A percentile compares a stretch with the other conserved stretches of the same genome.
These are phyloP conservation scores for Rhogogaster chlorosoma DNA, from an alignment of 2,888 invertebrate species.

Conservation along the genomic window DNA sequence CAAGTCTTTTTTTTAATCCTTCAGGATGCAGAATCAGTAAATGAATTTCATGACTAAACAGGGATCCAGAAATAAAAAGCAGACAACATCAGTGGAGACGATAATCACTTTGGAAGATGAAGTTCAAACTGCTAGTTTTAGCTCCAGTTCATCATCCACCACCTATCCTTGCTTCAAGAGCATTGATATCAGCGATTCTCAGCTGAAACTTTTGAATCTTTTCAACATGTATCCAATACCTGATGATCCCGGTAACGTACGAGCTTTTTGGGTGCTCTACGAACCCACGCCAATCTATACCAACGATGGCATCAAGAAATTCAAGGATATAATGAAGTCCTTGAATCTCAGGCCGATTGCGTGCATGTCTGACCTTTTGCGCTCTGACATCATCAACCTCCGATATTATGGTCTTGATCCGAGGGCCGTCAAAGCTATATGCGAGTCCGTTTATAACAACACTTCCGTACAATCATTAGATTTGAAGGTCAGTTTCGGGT, in stretches of 20 bases:
- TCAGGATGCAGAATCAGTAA: neutral
- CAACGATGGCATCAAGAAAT: slow-evolving; percentile 66
- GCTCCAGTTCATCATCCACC: slow-evolving; percentile 28
- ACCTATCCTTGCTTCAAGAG: slow-evolving; percentile 61
- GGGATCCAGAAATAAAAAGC: slow-evolving; percentile 5
- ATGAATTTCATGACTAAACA: neutral
- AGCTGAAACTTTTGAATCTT: slow-evolving; percentile 64
- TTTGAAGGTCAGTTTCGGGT: slow-evolving; percentile 63
- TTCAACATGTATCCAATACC: slow-evolving; percentile 62
- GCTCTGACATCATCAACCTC: slow-evolving; percentile 66
- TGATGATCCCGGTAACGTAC: slow-evolving; percentile 66
- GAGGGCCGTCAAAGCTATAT: slow-evolving; percentile 64
- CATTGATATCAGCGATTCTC: slow-evolving; percentile 67
- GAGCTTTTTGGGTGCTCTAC: slow-evolving; percentile 66
- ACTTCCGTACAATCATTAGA: slow-evolving; percentile 64
- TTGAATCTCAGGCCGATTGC: slow-evolving; percentile 62
- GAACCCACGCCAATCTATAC: slow-evolving; percentile 59
- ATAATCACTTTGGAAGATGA: slow-evolving; percentile 37
- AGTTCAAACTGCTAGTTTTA: neutral
- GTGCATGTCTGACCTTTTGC: slow-evolving; percentile 65
- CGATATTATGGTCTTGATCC: slow-evolving; percentile 69
- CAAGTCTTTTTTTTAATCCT: neutral
- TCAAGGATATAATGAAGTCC: slow-evolving; percentile 60
- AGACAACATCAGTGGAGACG: slow-evolving; percentile 34
- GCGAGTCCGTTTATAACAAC: slow-evolving; percentile 66